Percentiles rank a stretch among this genome's conserved stretches.
Evolutionary conservation across 2,113 vertebrate species (phyloP).

Genomic region (Rhinolophus ferrumequinum): DNA sequence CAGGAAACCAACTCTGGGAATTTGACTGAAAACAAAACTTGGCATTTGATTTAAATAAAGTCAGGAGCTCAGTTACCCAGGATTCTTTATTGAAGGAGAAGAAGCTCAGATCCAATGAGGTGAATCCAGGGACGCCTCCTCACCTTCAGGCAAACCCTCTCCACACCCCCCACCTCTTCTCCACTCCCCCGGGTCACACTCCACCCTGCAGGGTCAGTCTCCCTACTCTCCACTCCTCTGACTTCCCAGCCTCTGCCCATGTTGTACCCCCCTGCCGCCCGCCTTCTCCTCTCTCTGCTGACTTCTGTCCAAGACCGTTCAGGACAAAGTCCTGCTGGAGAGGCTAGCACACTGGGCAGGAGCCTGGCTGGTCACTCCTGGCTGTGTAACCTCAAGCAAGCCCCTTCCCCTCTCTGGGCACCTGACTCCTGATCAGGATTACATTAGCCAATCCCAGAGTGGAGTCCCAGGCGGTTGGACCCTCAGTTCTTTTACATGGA

Average conservation of each 20-base stretch:
- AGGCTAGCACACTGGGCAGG: neutral
- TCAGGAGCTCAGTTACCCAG: neutral
- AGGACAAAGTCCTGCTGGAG: neutral
- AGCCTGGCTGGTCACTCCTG: neutral
- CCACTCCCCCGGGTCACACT: no score
- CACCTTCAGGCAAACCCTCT: neutral
- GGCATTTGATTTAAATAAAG: conserved; percentile 6
- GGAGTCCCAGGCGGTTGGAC: neutral
- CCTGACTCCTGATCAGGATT: neutral
- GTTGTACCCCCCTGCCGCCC: neutral
- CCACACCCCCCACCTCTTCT: neutral
- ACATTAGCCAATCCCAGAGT: neutral
- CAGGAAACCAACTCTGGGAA: neutral
- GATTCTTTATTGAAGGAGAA: neutral
- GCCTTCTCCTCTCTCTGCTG: neutral
- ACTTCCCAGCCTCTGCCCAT: neutral
- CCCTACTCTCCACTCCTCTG: neutral
- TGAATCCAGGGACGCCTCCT: neutral
- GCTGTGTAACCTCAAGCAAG: neutral
- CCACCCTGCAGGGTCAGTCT: neutral
- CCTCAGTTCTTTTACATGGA: neutral
- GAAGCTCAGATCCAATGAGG: neutral
- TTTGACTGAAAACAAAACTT: neutral
- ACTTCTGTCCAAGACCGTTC: neutral
- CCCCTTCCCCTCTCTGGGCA: neutral